Conservation (phyloP, 2,797 vertebrate species). For the Syngnathus rostellatus region DNA sequence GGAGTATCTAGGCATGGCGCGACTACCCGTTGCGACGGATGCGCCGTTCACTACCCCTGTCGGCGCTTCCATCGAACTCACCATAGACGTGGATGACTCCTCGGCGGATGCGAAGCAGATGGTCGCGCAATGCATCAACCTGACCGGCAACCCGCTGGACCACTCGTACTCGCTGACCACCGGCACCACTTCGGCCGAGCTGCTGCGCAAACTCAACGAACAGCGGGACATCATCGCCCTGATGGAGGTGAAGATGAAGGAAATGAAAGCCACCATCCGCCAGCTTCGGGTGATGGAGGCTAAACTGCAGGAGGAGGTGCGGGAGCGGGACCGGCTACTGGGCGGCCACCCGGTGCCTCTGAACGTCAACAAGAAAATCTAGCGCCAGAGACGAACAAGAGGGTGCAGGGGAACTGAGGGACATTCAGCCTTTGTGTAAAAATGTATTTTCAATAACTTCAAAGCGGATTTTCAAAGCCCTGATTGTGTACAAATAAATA, state of each 20-base stretch:
- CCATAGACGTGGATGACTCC: conserved; percentile 18
- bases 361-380: conserved; percentile 70
- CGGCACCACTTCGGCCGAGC: conserved; percentile 88
- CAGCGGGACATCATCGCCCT: conserved; percentile 94
- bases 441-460: conserved; percentile 46
- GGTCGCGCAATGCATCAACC: conserved; percentile 53
- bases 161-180: conserved; percentile 93
- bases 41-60: conserved; percentile 48
- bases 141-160: conserved; percentile 70
- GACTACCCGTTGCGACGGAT: conserved; percentile 73
- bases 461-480: conserved; percentile 26
- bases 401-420: conserved; percentile 24
- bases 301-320: conserved; percentile 86
- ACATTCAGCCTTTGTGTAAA: conserved; percentile 17
- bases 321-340: conserved; percentile 84
- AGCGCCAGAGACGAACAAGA: conserved; percentile 29
- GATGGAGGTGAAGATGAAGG: conserved; percentile 98
- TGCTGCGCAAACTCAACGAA: conserved; percentile 91
- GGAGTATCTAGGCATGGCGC: conserved; percentile 78
- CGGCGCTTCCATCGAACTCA: conserved; percentile 40
- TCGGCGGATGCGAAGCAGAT: conserved; percentile 11
- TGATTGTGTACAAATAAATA: conserved; percentile 9
- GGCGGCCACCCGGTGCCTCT: conserved; percentile 34
- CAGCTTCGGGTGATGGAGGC: conserved; percentile 84
- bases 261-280: conserved; percentile 94